phyloP scores from a whole-genome alignment of 2,797 vertebrate genomes.

The Loris lydekkerianus region DNA sequence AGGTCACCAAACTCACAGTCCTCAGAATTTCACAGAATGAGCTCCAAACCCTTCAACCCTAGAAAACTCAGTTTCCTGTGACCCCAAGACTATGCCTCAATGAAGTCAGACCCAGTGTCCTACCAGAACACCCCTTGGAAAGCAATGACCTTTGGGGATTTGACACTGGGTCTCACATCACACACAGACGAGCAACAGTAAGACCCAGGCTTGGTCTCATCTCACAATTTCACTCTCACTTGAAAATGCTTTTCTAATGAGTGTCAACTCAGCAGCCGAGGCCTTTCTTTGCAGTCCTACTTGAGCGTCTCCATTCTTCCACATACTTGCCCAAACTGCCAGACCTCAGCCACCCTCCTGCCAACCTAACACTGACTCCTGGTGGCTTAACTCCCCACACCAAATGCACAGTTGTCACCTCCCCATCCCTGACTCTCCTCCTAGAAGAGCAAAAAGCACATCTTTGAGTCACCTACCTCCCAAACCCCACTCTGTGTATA shows the following conservation, averaged over 20 bases:
- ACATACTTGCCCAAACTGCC: rapidly evolving
- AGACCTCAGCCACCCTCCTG: not conserved
- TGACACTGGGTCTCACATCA: not conserved
- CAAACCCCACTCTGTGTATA: not conserved
- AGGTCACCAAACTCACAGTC: not conserved
- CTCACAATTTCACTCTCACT: not conserved
- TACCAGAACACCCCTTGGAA: not conserved
- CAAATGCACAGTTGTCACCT: too few species aligned
- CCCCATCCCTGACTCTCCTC: not conserved
- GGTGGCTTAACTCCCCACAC: rapidly evolving
- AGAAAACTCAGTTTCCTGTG: not conserved
- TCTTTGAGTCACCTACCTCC: not conserved
- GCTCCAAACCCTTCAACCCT: not conserved
- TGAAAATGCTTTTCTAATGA: not conserved
- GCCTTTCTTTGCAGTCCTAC: not conserved
- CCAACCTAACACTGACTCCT: rapidly evolving
- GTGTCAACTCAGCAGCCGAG: rapidly evolving
- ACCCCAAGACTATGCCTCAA: not conserved
- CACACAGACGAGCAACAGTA: not conserved
- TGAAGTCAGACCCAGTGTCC: not conserved
- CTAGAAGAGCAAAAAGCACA: not conserved
- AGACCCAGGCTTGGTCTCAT: not conserved
- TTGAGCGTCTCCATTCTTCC: rapidly evolving
- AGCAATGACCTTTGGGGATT: not conserved
- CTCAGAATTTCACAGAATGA: not conserved